Evolutionary conservation across 2,113 vertebrate genomes (phyloP), one percentile per base, ranked within the genome.

Genomic region (Corythornis vintsioides): DNA sequence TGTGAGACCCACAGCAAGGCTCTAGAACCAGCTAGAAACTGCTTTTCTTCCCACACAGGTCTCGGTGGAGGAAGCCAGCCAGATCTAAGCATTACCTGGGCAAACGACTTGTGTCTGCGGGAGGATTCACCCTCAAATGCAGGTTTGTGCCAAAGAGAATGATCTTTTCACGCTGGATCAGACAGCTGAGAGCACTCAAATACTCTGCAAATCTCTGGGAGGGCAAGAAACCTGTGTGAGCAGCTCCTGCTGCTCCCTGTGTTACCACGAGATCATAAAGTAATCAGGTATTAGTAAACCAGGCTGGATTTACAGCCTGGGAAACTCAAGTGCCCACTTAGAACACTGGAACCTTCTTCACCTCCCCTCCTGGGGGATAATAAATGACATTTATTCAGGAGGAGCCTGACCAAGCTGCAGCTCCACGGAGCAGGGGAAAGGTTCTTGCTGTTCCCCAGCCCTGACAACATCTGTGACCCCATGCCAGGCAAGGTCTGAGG

Each of bases 171-270:
- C 2, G 8, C 6, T 10, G 16, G 7, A 31, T 7, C n/a, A 65
- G 83, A 4, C 7, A 2, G 55, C 40, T 11, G 12, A 21, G 43
- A 24, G 66, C 1, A 50, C 17, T 63, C 33, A 63, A 56, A 66
- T 5, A 10, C 38, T 43, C 84, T 13, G 28, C n/a, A 70, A 45
- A 31, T 4, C 2, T 3, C 53, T 0, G 1, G 61, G 53, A 25
- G 25, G 69, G 45, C 8, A 42, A 82, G 45, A 45, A 6, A 21
- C 7, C 60, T 4, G 12, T 0, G 4, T 0, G 0, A 79, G 33
- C 31, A 85, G 67, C 47, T 75, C 42, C 63, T 83, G 55, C 67
- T 57, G 66, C 16, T 61, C 53, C 42, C 33, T 15, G 2, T 18
- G 38, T 52, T 45, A 50, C 4, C 24, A 3, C 15, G 47, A 83